These are phyloP conservation scores for Phenganax subtilis DNA, from an alignment of 92 coral and sea anemone genomes.

Conservation along the genomic window DNA sequence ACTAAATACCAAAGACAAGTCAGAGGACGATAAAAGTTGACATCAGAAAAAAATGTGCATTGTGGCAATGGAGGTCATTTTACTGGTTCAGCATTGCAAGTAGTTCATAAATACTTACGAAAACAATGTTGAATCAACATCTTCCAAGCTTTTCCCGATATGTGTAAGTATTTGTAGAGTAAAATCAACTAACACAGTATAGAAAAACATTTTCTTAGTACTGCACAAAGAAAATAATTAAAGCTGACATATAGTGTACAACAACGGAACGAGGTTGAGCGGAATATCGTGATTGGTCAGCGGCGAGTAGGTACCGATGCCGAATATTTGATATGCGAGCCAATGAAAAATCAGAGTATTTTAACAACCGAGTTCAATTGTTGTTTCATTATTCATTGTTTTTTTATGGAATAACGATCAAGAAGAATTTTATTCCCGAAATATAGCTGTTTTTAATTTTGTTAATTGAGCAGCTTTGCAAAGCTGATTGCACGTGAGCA, in stretches of 20 bases:
- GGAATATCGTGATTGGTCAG: too few relatives aligned
- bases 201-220: background rate
- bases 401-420: too few relatives aligned
- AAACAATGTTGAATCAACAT: conserved; percentile 44
- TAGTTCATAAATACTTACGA: conserved; percentile 49
- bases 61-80: background rate
- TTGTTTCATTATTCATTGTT: too few relatives aligned
- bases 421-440: too few relatives aligned
- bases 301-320: too few relatives aligned
- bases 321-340: background rate
- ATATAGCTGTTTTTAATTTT: too few relatives aligned
- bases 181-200: conserved; percentile 51
- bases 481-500: too few relatives aligned
- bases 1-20: too few relatives aligned
- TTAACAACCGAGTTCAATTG: too few relatives aligned
- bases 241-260: background rate
- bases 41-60: background rate
- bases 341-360: background rate
- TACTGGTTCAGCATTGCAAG: background rate
- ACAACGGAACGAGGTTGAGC: too few relatives aligned
- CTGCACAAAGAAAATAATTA: background rate
- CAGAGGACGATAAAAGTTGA: too few relatives aligned
- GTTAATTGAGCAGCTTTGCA: too few relatives aligned
- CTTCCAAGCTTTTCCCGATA: conserved; percentile 67
- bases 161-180: conserved; percentile 61